A percentile compares a stretch with the other conserved stretches of the same genome.
Evolutionary conservation across 2,888 invertebrate species (phyloP).

Genomic region (Leptopterna dolabrata): DNA sequence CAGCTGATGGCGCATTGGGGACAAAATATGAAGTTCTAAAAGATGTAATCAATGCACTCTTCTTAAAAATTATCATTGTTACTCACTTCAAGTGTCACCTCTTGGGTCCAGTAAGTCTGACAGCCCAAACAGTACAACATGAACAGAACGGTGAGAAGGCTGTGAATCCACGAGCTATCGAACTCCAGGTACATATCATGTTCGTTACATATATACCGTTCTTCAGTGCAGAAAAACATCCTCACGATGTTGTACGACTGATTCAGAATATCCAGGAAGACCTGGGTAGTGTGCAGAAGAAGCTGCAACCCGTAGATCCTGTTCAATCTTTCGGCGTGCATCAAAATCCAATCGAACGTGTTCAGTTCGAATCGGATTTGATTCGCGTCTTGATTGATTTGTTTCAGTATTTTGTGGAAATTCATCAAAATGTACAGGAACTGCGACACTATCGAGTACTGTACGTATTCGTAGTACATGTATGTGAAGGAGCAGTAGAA

Average conservation of each 20-base stretch:
- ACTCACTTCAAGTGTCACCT: conserved; percentile 1
- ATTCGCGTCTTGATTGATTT: not conserved
- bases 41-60: too few relatives aligned
- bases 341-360: not conserved
- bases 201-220: not conserved
- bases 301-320: not conserved
- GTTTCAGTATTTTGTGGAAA: not conserved
- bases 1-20: too few relatives aligned
- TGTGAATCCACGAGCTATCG: not conserved
- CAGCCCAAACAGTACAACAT: not conserved
- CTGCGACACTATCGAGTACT: not conserved
- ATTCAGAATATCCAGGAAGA: not conserved
- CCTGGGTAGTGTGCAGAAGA: not conserved
- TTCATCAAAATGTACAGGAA: not conserved
- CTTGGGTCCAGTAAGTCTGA: not conserved
- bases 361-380: not conserved
- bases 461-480: not conserved
- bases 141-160: not conserved
- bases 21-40: too few relatives aligned
- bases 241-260: not conserved
- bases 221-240: not conserved
- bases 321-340: not conserved
- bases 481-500: not conserved
- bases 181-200: not conserved
- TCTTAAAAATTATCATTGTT: not conserved